These are phyloP conservation scores for Microcaecilia unicolor DNA, from an alignment of 2,797 vertebrate genomes.

Conservation along the genomic window DNA sequence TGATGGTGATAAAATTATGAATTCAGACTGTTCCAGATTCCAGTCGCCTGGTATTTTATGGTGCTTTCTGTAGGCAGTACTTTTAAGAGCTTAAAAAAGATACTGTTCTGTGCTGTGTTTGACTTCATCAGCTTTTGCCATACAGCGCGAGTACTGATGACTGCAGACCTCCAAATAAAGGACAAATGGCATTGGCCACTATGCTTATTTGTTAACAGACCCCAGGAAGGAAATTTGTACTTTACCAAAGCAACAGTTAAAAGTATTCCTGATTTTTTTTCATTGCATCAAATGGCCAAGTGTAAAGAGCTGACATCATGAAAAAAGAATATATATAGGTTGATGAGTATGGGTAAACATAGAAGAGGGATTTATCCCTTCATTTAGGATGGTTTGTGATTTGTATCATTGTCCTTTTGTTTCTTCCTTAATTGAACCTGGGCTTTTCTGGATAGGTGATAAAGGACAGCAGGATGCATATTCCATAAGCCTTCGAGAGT, in stretches of 20 bases:
- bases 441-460: no score
- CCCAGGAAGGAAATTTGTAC: not conserved
- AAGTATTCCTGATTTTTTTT: not conserved
- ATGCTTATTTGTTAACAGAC: no score
- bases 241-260: not conserved
- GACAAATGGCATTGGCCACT: constrained; percentile 1
- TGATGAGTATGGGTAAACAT: no score
- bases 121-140: constrained; percentile 45
- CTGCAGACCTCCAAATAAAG: constrained; percentile 17
- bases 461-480: no score
- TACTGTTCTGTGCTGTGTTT: constrained; percentile 45
- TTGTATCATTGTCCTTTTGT: no score
- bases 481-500: no score
- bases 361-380: no score
- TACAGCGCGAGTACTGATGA: constrained; percentile 17
- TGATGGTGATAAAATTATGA: constrained; percentile 42
- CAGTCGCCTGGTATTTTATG: constrained; percentile 24
- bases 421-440: no score
- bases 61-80: constrained; percentile 2
- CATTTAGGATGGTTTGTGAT: no score
- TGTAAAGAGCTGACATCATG: no score
- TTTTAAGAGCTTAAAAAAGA: no score
- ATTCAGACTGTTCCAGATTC: constrained; percentile 50
- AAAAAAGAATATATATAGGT: no score
- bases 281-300: not conserved